phyloP scores from a whole-genome alignment of 2,113 vertebrate species.

The Clupea harengus region DNA sequence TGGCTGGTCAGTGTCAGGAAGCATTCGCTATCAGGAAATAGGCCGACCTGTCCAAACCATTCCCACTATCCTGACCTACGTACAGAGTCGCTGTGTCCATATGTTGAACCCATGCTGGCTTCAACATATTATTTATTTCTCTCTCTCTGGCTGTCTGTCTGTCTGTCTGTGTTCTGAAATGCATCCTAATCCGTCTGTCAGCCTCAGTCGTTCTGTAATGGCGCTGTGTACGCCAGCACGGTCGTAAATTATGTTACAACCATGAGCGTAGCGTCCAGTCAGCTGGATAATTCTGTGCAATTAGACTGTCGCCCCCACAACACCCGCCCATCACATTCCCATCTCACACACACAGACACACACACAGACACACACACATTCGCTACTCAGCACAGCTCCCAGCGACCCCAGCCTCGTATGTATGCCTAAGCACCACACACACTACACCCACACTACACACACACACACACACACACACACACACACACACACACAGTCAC shows the following conservation, averaged over 20 bases:
- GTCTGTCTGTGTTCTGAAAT: neutral
- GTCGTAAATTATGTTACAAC: neutral
- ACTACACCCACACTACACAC: neutral
- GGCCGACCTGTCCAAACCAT: neutral
- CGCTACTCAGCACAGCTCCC: neutral
- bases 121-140: neutral
- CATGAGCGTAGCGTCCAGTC: neutral
- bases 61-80: too few relatives aligned
- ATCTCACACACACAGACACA: conserved; percentile 31
- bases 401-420: neutral
- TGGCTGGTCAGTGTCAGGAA: neutral
- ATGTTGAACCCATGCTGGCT: too few relatives aligned
- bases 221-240: neutral
- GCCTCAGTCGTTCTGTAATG: neutral
- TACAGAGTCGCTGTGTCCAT: too few relatives aligned
- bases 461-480: neutral
- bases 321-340: neutral
- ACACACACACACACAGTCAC: neutral
- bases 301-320: conserved; percentile 1
- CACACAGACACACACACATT: conserved; percentile 37
- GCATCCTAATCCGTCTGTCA: neutral
- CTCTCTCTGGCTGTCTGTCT: neutral
- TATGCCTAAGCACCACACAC: neutral
- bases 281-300: conserved; percentile 2
- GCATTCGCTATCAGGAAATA: neutral